Evolutionary conservation across 1,140 invertebrate genomes (phyloP), one percentile per base, ranked within the genome.

Genomic region (Caenorhabditis elegans): DNA sequence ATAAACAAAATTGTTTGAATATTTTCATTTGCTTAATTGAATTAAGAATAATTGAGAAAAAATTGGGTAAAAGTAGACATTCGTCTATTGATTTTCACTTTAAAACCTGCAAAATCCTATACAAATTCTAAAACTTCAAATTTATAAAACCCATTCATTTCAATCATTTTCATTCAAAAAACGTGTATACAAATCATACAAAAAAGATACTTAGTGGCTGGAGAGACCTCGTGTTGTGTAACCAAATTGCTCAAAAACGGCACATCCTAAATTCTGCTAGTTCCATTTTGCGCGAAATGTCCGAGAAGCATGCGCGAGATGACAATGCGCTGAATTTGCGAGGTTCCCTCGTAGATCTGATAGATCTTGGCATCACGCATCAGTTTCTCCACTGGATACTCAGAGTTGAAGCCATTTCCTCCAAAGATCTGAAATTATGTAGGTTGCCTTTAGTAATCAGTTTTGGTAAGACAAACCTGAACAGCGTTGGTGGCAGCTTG

Each of bases 281-380:
- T 78, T 55, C 81, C 81, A 22, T 77, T 82, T 2, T 70, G 43
- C 5, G 47, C 26, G 36, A 82, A 78, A 26, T 65, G 48, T n/a
- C 36, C 82, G 90, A 89, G 85, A 36, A 89, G 49, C 86, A 94
- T 93, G 86, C 96, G 93, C 0, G 95, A 95, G 88, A 99, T 96
- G 86, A 98, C 96, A 5, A 98, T 90, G 85, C 96, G 92, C 90
- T 99, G 97, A 86, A 99, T 98, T 91, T 99, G 65, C 4, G 48
- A 60, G 10, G 49, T 82, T 76, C 97, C 97, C 92, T 98, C 97
- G 88, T 98, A 98, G 84, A 98, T 98, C 91, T 98, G 96, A 90
- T 94, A 98, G 87, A 98, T 98, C 91, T 99, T 99, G 10, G 97
- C 96, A 92, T 99, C 97, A 83, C 97, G 92, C 96, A 98, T 98